phyloP scores from a whole-genome alignment of 2,113 vertebrate genomes.

The Rhynchomys soricoides region DNA sequence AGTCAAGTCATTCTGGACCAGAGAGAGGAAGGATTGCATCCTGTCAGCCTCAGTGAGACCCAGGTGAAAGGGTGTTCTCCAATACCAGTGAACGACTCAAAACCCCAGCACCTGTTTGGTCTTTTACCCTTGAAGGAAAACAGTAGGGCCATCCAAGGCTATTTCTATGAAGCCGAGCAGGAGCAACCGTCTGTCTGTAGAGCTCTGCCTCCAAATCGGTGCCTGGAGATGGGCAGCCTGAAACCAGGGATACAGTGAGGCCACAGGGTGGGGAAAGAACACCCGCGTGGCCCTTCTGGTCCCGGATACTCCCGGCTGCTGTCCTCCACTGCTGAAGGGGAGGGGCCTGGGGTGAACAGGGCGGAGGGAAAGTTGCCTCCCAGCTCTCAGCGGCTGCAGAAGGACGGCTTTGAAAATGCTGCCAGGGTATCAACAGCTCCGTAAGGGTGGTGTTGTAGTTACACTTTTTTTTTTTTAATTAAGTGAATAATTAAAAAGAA shows the following conservation, averaged over 20 bases:
- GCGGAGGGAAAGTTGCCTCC: neutral
- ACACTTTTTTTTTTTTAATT: slow-evolving; percentile 89
- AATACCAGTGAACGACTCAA: neutral
- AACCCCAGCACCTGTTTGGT: neutral
- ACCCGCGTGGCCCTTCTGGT: neutral
- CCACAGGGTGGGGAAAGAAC: too few relatives aligned
- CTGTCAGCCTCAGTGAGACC: neutral
- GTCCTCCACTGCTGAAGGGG: neutral
- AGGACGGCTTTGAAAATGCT: slow-evolving; percentile 82
- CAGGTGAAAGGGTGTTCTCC: neutral
- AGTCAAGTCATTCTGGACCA: neutral
- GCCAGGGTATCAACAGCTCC: slow-evolving; percentile 81
- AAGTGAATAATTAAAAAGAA: slow-evolving; percentile 91
- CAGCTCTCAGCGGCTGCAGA: neutral
- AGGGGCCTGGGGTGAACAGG: neutral
- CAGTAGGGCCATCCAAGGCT: neutral
- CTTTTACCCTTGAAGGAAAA: too few relatives aligned
- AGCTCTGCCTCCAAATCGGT: neutral
- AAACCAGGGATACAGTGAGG: neutral
- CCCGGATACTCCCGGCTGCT: neutral
- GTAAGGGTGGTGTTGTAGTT: slow-evolving; percentile 86
- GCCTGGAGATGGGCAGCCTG: neutral
- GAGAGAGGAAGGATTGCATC: neutral
- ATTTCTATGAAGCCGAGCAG: neutral
- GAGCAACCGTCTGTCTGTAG: neutral